Conservation (phyloP, 2,797 vertebrate species). For the Notolepis coatsorum region DNA sequence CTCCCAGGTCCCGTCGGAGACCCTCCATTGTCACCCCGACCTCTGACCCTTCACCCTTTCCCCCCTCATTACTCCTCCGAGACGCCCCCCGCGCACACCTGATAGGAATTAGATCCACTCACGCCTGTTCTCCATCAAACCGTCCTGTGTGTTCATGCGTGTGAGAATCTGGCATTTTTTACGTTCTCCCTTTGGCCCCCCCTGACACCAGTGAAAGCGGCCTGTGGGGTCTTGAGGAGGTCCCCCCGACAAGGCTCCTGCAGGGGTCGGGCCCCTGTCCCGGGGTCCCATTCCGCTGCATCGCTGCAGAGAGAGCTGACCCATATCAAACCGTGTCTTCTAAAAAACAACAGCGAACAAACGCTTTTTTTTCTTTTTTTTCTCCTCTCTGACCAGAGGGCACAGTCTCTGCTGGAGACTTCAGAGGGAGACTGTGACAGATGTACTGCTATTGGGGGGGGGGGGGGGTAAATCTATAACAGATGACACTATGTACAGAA, state of each 20-base stretch:
- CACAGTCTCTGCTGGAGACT: conserved; percentile 37
- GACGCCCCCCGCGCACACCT: conserved; percentile 61
- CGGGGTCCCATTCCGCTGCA: conserved; percentile 23
- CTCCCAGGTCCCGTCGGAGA: conserved; percentile 63
- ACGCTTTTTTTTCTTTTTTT: conserved; percentile 53
- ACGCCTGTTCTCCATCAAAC: conserved; percentile 22
- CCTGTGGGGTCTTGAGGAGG: conserved; percentile 33
- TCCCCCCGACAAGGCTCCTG: conserved; percentile 42
- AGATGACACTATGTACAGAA: conserved; percentile 27
- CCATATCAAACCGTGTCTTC: conserved; percentile 54
- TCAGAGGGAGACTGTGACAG: conserved; percentile 50
- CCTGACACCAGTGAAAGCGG: conserved; percentile 34
- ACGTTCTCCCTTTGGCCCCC: conserved; percentile 5
- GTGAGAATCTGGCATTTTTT: conserved; percentile 41
- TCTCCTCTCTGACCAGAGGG: conserved; percentile 26
- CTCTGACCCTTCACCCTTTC: conserved; percentile 57
- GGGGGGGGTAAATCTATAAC: conserved; percentile 24
- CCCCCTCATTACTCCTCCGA: conserved; percentile 57
- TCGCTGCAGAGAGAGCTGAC: conserved; percentile 44
- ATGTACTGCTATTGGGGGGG: conserved; percentile 27
- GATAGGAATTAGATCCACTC: conserved; percentile 66
- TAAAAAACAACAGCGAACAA: neutral
- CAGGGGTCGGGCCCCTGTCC: conserved; percentile 14
- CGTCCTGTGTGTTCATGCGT: neutral
- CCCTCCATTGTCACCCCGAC: conserved; percentile 55